Evolutionary conservation across 2,797 vertebrate species (phyloP).

Genomic region (Brachyalestes nurse): DNA sequence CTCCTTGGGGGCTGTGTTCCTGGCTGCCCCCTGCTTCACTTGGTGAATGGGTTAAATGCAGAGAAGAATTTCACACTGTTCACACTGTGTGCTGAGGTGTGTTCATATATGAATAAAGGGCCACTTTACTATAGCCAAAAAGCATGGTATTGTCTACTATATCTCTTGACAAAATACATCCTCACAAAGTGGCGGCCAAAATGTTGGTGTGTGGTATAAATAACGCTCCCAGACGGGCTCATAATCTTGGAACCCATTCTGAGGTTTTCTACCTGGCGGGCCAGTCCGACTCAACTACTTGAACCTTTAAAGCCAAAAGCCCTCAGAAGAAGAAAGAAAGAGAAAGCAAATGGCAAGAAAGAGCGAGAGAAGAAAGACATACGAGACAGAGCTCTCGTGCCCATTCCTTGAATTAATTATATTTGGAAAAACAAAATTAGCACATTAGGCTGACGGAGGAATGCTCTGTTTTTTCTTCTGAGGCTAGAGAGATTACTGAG

Average conservation of each 20-base stretch:
- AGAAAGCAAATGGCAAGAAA: not conserved
- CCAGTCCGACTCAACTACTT: not conserved
- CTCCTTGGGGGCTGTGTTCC: too few species aligned
- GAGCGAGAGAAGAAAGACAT: slow-evolving; percentile 3
- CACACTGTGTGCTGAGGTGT: too few species aligned
- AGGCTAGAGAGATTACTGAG: slow-evolving; percentile 39
- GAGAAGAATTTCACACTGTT: too few species aligned
- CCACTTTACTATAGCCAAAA: too few species aligned
- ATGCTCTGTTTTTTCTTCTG: not conserved
- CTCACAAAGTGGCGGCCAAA: too few species aligned
- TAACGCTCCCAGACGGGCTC: not conserved
- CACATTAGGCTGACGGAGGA: not conserved
- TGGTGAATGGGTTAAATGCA: too few species aligned
- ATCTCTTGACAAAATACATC: too few species aligned
- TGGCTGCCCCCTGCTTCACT: too few species aligned
- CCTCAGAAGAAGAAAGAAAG: slow-evolving; percentile 10
- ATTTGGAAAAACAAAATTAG: slow-evolving; percentile 31
- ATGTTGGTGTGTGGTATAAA: not conserved
- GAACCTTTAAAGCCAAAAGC: slow-evolving; percentile 28
- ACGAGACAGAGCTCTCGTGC: not conserved
- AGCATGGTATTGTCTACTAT: too few species aligned
- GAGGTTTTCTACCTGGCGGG: not conserved
- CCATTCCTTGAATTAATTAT: slow-evolving; percentile 35
- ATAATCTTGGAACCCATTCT: not conserved
- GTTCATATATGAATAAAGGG: too few species aligned